Evolutionary conservation across 1,140 invertebrate genomes (phyloP), one percentile per base, ranked within the genome.

Genomic region (Drosophila leontia): DNA sequence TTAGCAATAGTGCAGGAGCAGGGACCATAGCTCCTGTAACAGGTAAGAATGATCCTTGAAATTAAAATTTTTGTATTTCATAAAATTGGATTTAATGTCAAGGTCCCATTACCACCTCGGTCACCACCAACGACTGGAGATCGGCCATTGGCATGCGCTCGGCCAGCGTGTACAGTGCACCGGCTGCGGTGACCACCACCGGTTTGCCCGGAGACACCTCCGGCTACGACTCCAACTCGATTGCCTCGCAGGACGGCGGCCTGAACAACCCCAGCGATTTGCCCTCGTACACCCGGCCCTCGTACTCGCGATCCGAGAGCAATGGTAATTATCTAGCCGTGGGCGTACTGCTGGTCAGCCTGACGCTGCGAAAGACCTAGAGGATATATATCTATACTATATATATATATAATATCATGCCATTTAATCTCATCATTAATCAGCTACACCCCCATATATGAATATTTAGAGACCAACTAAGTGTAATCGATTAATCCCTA

Each of bases 281-380:
- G 80, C 91, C 91, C 50, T 92, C 91, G 50, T 92, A 92, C 51
- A 92, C 91, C 9, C 79, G 91, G 35, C 91, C 91, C 75, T 91
- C 91, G 50, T 92, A 92, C 75, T 78, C 91, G 32, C 91, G 91
- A 50, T 92, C 91, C 71, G 91, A 92, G 78, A 91, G 80, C 90
- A 92, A 92, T 80, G 91, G 91, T 92, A 92, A 92, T 92, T 92
- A 92, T 92, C 76, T 92, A 62, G 91, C 91, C 23, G 87, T 92
- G 63, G 91, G 91, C 80, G 91, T 92, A 32, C 75, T 92, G 42
- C 84, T 92, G 47, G 91, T 92, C 82, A 92, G 91, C 75, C 70
- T 92, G 58, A 92, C 91, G 62, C 75, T 92, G 71, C 87, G 91
- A 53, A 92, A 92, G 77, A 79, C 84, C 68, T 92, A 87, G 55